Evolutionary conservation across 2,113 vertebrate genomes (phyloP), one percentile per base, ranked within the genome.

Genomic region (Oplegnathus fasciatus): DNA sequence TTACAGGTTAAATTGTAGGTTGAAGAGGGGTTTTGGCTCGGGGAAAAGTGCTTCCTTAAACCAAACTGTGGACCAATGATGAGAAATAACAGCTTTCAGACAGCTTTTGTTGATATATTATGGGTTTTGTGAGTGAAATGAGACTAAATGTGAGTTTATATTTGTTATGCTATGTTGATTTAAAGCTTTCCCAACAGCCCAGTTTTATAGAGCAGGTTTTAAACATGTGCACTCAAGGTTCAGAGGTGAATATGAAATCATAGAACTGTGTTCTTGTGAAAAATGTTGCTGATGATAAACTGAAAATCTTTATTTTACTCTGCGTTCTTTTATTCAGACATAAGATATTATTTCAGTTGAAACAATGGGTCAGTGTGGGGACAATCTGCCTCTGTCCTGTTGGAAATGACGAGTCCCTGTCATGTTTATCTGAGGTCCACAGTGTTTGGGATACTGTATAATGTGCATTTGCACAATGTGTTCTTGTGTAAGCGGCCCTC

Each of bases 401-500:
- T 48, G 3, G 66, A 91, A 75, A 75, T 48, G 40, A 58, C 14
- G 30, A 37, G n/a, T 71, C 40, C 44, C 24, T 62, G 81, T 73
- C 58, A 55, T 64, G 78, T 80, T 84, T 81, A 72, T 88, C 42
- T 48, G 57, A 66, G 7, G n/a, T 20, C 24, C 44, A 37, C 54
- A 55, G 54, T 72, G 72, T 73, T 88, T 80, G 75, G 54, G n/a
- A 50, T 24, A 75, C 55, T 68, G 67, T 71, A 52, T 60, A 18
- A 88, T 89, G 83, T 78, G 61, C 79, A 50, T 85, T 72, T 77
- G 57, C 5, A 37, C 82, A 78, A 15, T 67, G 87, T 72, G 80
- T 66, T 69, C 9, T 58, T 62, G 50, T 75, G 71, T 61, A 68
- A 86, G 72, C 52, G 5, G 73, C 76, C 77, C 60, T 5, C 40